phyloP scores from a whole-genome alignment of 2,888 invertebrate species.

The Octodonta nipae region DNA sequence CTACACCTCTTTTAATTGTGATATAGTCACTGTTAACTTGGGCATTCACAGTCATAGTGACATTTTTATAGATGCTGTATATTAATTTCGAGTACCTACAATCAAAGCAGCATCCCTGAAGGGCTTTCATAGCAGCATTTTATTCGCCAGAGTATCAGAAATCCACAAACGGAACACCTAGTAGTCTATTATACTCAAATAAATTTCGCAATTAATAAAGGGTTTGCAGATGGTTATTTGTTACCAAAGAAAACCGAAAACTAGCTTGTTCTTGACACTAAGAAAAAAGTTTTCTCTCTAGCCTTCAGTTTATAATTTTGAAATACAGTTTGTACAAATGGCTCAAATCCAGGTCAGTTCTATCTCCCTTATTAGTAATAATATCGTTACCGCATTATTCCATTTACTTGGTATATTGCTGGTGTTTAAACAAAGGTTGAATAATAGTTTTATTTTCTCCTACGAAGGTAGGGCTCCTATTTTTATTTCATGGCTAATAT shows the following conservation, averaged over 20 bases:
- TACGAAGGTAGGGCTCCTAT: too few relatives aligned
- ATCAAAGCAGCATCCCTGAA: background rate
- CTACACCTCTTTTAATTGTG: too few relatives aligned
- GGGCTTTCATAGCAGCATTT: background rate
- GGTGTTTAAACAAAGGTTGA: background rate
- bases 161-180: background rate
- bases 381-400: too few relatives aligned
- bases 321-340: background rate
- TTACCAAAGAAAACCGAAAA: background rate
- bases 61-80: background rate
- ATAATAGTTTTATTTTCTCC: background rate
- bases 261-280: background rate
- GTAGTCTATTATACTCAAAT: background rate
- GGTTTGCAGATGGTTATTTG: background rate
- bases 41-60: background rate
- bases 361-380: background rate
- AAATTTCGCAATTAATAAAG: background rate
- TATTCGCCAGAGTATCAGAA: background rate
- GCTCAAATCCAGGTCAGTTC: background rate
- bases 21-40: too few relatives aligned
- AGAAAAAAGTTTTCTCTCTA: background rate
- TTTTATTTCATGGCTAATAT: background rate
- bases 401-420: too few relatives aligned
- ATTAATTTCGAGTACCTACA: background rate
- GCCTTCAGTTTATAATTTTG: background rate